Evolutionary conservation across 2,888 invertebrate species (phyloP).

Genomic region (Steinernema carpocapsae): DNA sequence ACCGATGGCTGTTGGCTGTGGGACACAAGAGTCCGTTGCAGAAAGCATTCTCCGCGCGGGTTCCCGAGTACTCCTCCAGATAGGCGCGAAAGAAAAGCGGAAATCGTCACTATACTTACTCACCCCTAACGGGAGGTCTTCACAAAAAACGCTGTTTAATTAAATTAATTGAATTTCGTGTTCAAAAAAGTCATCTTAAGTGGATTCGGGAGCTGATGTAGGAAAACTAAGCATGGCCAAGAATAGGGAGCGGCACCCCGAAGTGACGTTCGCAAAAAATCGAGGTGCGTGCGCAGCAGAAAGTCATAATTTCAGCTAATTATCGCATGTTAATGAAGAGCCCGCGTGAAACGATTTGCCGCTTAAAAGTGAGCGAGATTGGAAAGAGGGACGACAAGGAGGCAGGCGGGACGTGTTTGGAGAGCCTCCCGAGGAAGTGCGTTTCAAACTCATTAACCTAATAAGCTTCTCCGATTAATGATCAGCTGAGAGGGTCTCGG

Average conservation of each 20-base stretch:
- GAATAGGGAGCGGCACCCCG: too few relatives aligned
- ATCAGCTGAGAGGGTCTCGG: background rate
- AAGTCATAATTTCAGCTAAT: constrained; percentile 31
- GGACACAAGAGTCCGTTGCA: constrained; percentile 9
- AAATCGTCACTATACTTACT: background rate
- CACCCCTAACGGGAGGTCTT: constrained; percentile 16
- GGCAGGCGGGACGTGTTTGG: background rate
- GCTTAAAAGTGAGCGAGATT: constrained; percentile 33
- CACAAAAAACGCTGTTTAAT: background rate
- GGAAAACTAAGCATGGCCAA: too few relatives aligned
- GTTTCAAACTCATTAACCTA: constrained; percentile 33
- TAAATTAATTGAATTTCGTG: constrained; percentile 25
- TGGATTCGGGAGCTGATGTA: too few relatives aligned
- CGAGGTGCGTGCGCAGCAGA: background rate
- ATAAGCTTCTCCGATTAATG: constrained; percentile 30
- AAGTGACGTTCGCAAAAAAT: too few relatives aligned
- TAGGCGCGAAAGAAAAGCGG: background rate
- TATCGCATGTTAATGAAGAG: constrained; percentile 32
- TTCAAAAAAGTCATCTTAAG: too few relatives aligned
- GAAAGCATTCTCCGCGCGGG: too few relatives aligned
- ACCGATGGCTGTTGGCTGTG: constrained; percentile 21
- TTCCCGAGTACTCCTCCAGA: background rate
- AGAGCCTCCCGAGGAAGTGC: background rate
- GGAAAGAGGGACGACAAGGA: constrained; percentile 18
- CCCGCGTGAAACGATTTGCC: constrained; percentile 21